These are phyloP conservation scores for Uromys caudimaculatus DNA, from an alignment of 2,797 vertebrate genomes.

Conservation along the genomic window DNA sequence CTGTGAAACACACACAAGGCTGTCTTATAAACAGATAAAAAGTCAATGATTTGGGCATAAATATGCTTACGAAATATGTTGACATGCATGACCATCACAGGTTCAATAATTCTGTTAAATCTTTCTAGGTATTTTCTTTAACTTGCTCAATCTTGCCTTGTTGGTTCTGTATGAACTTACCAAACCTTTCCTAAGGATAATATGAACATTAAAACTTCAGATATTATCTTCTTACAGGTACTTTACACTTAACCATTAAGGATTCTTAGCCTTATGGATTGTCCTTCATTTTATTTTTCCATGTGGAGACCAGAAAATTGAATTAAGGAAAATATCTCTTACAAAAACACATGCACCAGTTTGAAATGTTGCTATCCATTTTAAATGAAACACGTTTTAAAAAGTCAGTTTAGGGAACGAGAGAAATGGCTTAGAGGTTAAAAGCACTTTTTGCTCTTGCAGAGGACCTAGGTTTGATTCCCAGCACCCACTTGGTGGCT, in stretches of 20 bases:
- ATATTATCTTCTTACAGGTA: not conserved
- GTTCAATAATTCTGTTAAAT: slow-evolving; percentile 9
- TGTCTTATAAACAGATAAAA: not conserved
- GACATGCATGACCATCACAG: not conserved
- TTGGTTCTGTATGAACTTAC: not conserved
- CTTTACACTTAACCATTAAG: not conserved
- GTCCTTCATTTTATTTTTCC: slow-evolving; percentile 3
- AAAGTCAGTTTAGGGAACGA: not conserved
- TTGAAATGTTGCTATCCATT: not conserved
- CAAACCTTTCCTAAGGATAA: not conserved
- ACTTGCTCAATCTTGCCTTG: not conserved
- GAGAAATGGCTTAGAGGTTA: not conserved
- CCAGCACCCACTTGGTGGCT: not conserved
- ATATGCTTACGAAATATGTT: not conserved
- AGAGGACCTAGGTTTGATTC: not conserved
- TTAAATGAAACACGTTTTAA: not conserved
- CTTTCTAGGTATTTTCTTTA: not conserved
- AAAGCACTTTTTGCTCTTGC: not conserved
- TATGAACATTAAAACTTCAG: not conserved
- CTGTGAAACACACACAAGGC: not conserved
- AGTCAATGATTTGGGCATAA: not conserved
- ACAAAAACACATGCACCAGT: not conserved
- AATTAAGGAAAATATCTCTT: not conserved
- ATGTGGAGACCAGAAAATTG: not conserved
- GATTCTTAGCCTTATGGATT: not conserved